Conservation (phyloP, 2,888 invertebrate genomes). For the Actias luna region DNA sequence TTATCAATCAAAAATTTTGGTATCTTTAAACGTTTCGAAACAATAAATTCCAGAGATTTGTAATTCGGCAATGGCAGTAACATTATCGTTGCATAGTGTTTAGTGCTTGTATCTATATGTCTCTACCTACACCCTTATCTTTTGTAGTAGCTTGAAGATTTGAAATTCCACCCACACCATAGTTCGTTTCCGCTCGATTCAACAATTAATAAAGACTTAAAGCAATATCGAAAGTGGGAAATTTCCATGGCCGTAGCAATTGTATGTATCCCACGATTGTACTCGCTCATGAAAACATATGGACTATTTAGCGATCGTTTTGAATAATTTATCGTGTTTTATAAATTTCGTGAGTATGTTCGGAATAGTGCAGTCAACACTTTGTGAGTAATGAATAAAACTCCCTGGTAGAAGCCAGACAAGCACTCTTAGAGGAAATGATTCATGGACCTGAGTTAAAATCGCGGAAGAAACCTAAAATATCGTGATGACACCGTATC, state of each 20-base stretch:
- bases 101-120: background rate
- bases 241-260: background rate
- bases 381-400: background rate
- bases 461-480: too few species aligned
- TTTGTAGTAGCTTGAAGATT: background rate
- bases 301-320: background rate
- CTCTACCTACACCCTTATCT: background rate
- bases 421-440: too few species aligned
- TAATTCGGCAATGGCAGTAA: too few species aligned
- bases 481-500: too few species aligned
- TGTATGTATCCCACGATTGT: background rate
- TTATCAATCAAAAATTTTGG: too few species aligned
- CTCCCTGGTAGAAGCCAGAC: background rate
- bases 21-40: too few species aligned
- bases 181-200: slow-evolving; percentile 1
- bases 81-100: too few species aligned
- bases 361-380: background rate
- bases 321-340: background rate
- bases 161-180: background rate
- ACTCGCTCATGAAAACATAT: background rate
- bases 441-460: too few species aligned
- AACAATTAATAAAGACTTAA: slow-evolving; percentile 9
- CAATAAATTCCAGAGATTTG: too few species aligned
- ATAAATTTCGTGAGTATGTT: background rate
- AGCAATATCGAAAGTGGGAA: background rate